Evolutionary conservation across 2,113 vertebrate genomes (phyloP).

Genomic region (Carassius carassius): DNA sequence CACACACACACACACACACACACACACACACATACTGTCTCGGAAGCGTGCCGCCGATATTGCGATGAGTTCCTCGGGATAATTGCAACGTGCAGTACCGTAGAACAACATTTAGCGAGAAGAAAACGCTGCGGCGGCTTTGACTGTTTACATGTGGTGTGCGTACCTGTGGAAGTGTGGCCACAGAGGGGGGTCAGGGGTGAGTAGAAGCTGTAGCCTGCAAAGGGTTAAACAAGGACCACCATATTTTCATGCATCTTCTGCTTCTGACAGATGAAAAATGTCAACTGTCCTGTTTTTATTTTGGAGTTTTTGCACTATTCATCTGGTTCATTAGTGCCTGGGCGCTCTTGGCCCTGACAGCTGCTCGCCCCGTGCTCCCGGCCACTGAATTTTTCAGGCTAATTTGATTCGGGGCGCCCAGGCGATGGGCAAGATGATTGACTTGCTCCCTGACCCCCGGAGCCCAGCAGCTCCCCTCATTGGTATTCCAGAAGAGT

Average conservation of each 20-base stretch:
- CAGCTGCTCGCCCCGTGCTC: conserved; percentile 97
- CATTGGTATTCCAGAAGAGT: conserved; percentile 97
- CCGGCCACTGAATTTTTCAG: conserved; percentile 93
- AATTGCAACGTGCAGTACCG: conserved; percentile 48
- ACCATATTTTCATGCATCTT: conserved; percentile 99
- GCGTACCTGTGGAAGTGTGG: conserved; percentile 36
- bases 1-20: too few relatives aligned
- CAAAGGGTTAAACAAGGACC: conserved; percentile 98
- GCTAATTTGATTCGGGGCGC: conserved; percentile 94
- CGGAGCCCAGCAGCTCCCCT: conserved; percentile 85
- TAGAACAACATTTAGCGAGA: conserved; percentile 21
- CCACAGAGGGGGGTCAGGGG: conserved; percentile 18
- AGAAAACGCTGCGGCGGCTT: conserved; percentile 25
- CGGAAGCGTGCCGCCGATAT: conserved; percentile 36
- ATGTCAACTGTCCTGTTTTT: conserved; percentile 92
- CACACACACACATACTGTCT: too few relatives aligned
- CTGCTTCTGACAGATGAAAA: conserved; percentile 99
- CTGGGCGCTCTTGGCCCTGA: conserved; percentile 96
- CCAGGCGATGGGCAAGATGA: conserved; percentile 92
- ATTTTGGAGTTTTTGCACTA: conserved; percentile 99
- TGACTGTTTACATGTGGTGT: conserved; percentile 24
- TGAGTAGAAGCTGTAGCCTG: conserved; percentile 75
- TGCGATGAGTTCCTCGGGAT: conserved; percentile 53
- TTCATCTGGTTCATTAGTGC: conserved; percentile 99
- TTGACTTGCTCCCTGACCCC: conserved; percentile 99